Evolutionary conservation across 1,140 invertebrate species (phyloP), one percentile per base, ranked within the genome.

Genomic region (Armadillidium nasatum): DNA sequence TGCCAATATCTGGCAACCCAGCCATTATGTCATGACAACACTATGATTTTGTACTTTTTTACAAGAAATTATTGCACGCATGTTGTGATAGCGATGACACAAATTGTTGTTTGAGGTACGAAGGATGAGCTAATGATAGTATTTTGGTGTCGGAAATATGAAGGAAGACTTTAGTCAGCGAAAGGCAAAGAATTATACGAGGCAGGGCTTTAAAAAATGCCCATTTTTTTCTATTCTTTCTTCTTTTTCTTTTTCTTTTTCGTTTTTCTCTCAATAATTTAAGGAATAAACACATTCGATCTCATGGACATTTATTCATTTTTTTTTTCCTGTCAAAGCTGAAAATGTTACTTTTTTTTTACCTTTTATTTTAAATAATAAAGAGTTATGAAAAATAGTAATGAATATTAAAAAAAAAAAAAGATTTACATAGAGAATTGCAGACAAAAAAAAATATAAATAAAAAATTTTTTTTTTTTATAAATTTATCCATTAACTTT

Each of bases 71-170:
- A 60, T 60, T 60, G 50, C 50, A 60, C 50, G 50, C 50, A 19
- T 60, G 50, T 60, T 60, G 50, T 60, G 50, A 60, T 60, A 60
- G 50, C 50, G 50, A 60, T 60, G 50, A 60, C 50, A 60, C 50
- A 60, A 60, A 60, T 60, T 60, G 50, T 3, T 60, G 50, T 60
- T 19, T 19, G 50, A 60, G 50, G 50, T 60, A 60, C 50, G 50
- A 60, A 60, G 11, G 50, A 60, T 60, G 50, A 7, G 50, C 50
- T 60, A 60, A 60, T 60, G 50, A 60, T 60, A 60, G 50, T 19
- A 60, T 60, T 60, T 60, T 60, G 50, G 50, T 60, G 50, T 60
- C 50, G 19, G 19, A 60, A 60, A 60, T 60, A 60, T 60, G 50
- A 60, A 19, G 50, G 50, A 60, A 7, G 11, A 60, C 50, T 33